Evolutionary conservation across 2,797 vertebrate genomes (phyloP), one percentile per base, ranked within the genome.

Genomic region (Danio aesculapii): DNA sequence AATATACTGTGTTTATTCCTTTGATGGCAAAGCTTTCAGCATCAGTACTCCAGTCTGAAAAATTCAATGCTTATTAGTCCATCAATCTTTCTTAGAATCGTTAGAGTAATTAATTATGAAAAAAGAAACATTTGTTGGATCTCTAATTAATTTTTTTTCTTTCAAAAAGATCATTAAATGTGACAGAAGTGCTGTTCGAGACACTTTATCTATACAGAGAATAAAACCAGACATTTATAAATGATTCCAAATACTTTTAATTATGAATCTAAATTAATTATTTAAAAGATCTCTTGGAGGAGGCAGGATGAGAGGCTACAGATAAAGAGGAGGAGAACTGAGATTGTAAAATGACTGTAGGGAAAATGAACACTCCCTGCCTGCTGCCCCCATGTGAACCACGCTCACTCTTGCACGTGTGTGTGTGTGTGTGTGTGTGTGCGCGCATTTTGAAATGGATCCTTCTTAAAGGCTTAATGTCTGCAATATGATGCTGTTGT

Each of bases 381-480:
- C n/a, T 72, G 59, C 43, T 64, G 61, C n/a, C 49, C 21, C 5
- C n/a, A 57, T 66, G 75, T 83, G 46, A 73, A 50, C 61, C 3
- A 16, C 44, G 49, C 30, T 62, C 43, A 30, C 49, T 55, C 62
- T 30, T 30, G n/a, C n/a, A n/a, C n/a, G n/a, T n/a, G 44, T 57
- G 52, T 44, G 69, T 52, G 14, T 67, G 61, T 62, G 80, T 69
- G 74, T 57, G 6, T 72, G 62, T 61, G 64, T 70, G 57, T 76
- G 21, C 30, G 53, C 12, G 30, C 50, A 21, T 62, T 52, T 69
- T 43, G 64, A 75, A 81, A 69, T 53, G 49, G 46, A 81, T 81
- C 79, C 62, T 16, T 50, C 69, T 81, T 75, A 78, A 81, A 43
- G 46, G 55, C 66, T 75, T 84, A 75, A 81, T 75, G 57, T 19